A percentile compares a stretch with the other conserved stretches of the same genome.
Evolutionary conservation across 2,888 invertebrate genomes (phyloP).

Genomic region (Boloria euphrosyne): DNA sequence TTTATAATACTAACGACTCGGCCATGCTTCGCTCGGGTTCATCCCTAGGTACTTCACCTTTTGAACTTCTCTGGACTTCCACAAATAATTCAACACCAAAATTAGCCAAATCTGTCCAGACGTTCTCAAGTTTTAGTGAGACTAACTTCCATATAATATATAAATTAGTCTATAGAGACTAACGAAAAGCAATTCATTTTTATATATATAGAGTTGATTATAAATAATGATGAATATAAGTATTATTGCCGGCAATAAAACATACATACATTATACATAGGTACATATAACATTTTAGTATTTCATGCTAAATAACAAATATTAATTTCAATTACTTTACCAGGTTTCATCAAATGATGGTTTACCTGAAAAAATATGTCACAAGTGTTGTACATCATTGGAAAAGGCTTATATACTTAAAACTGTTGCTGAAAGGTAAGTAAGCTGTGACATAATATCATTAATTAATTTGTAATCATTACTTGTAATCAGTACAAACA

Average conservation of each 20-base stretch:
- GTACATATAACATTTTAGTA: not conserved
- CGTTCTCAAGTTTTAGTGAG: too few species aligned
- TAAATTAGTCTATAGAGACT: too few species aligned
- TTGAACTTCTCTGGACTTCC: too few species aligned
- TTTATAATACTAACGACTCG: not conserved
- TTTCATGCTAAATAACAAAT: not conserved
- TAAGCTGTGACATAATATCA: too few species aligned
- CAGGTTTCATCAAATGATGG: conserved; percentile 75
- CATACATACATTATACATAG: not conserved
- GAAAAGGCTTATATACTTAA: conserved; percentile 76
- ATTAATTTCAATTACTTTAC: conserved; percentile 26
- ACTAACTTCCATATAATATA: too few species aligned
- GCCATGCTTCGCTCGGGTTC: too few species aligned
- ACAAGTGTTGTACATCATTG: conserved; percentile 70
- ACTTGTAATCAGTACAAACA: too few species aligned
- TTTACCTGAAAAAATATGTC: conserved; percentile 74
- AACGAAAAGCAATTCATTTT: too few species aligned
- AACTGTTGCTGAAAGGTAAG: conserved; percentile 75
- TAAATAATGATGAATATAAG: not conserved
- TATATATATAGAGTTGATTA: too few species aligned
- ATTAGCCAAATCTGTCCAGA: too few species aligned
- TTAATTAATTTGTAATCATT: not conserved
- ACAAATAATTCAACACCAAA: too few species aligned
- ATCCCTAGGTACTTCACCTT: too few species aligned
- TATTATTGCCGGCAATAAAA: not conserved